Base-by-base conservation (phyloP, 2,797 vertebrate genomes). In the Xenops minutus region DNA sequence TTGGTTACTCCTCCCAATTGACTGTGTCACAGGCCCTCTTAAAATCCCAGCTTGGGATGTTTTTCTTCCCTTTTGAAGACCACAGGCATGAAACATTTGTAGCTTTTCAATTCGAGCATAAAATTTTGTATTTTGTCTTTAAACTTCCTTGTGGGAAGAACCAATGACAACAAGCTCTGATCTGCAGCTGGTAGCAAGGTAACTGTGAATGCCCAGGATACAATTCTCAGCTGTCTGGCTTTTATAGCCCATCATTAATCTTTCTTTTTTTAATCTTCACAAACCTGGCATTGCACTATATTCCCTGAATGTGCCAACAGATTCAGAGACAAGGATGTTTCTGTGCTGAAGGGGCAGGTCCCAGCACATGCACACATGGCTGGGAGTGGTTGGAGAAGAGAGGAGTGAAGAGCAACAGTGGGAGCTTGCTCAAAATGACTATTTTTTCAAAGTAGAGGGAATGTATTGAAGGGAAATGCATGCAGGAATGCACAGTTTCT, bases 251-350 rank as follows among this genome's bases (percentile, higher is more conserved):
- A 62, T 87, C 62, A 89, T 93, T 78, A 96, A 94, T 95, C 15
- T 59, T 48, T 48, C 81, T 58, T 72, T 52, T 49, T 58, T 58
- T 14, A 61, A 77, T 82, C 56, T 37, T 85, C 46, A 41, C 16
- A 51, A 75, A 29, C 41, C 66, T 91, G 49, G 12, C 36, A 32
- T 64, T 92, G 71, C 67, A 29, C 20, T 72, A 52, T 62, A 56
- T 12, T 46, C 26, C 9, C 36, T 36, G 52, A 23, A 44, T 9
- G 64, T 89, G 96, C 88, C 94, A 97, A 64, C 16, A 90, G 68
- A 92, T 74, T 69, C 43, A 76, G 67, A 97, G 91, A 66, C 81
- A 95, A 69, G 94, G 86, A 91, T 85, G 90, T 85, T 86, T 63
- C 36, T 10, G 20, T 63, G 80, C 84, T 81, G 73, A 34, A 85